Evolutionary conservation across 1,140 invertebrate species (phyloP).

Genomic region (Calycopis cecrops): DNA sequence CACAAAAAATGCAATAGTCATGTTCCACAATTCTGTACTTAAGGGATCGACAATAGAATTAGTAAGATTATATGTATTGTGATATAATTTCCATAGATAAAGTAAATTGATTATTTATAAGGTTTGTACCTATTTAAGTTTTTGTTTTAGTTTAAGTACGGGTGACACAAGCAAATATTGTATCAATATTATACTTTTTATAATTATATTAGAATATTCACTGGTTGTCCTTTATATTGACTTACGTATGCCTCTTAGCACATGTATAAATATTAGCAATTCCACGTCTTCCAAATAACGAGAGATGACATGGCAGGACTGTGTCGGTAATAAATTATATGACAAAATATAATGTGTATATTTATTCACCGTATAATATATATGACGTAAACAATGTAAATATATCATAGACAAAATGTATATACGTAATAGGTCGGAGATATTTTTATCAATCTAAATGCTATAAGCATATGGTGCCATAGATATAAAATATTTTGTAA

Average conservation of each 20-base stretch:
- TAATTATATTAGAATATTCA: conserved; percentile 3
- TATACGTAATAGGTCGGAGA: conserved; percentile 9
- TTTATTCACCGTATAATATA: conserved; percentile 11
- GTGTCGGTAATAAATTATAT: conserved; percentile 4
- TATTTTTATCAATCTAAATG: conserved; percentile 36
- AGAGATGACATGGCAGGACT: conserved; percentile 1
- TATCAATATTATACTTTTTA: conserved; percentile 16
- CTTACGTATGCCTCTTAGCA: conserved; percentile 1
- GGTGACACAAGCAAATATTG: conserved; percentile 39
- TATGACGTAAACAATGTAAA: conserved; percentile 14
- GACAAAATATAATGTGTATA: conserved; percentile 13
- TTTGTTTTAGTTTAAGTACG: conserved; percentile 48
- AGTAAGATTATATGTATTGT: conserved; percentile 36
- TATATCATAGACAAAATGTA: conserved; percentile 12
- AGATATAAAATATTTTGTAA: conserved; percentile 60
- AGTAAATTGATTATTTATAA: conserved; percentile 23
- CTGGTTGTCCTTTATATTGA: background rate
- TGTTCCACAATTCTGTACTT: conserved; percentile 60
- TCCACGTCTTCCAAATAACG: conserved; percentile 1
- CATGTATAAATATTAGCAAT: background rate
- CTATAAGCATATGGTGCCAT: conserved; percentile 71
- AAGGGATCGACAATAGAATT: conserved; percentile 27
- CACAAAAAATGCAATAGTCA: conserved; percentile 49
- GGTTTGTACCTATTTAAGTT: conserved; percentile 7
- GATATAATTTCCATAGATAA: conserved; percentile 60